Conservation (phyloP, 2,797 vertebrate genomes). For the Anas georgica region DNA sequence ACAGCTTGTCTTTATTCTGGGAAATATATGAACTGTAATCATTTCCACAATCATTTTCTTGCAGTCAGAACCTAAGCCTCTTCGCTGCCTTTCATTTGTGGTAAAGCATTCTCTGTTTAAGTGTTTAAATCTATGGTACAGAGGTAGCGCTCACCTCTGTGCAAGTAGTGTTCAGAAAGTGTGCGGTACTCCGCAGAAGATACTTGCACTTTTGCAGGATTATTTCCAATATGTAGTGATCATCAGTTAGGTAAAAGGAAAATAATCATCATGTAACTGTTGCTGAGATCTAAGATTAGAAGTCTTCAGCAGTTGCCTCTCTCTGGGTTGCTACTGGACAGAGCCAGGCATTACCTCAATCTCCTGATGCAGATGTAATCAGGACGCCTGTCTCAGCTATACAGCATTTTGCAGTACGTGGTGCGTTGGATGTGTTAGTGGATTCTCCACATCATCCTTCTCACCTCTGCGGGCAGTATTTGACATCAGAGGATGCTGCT, state of each 20-base stretch:
- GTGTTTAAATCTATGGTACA: fast-evolving
- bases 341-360: neutral
- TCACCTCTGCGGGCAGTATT: neutral
- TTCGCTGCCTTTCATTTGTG: neutral
- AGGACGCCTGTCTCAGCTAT: neutral
- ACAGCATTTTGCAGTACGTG: neutral
- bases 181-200: neutral
- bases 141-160: neutral
- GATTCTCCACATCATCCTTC: neutral
- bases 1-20: neutral
- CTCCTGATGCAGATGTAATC: neutral
- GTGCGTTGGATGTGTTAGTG: neutral
- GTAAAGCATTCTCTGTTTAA: neutral
- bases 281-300: neutral
- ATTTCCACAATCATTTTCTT: neutral
- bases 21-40: neutral
- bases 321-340: neutral
- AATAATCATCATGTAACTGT: neutral
- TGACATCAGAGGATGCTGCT: neutral
- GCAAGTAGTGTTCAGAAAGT: neutral
- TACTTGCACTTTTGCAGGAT: neutral
- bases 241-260: neutral
- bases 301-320: neutral
- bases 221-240: neutral
- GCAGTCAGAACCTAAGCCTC: neutral